Percentiles rank a stretch among this genome's conserved stretches.
Conservation (phyloP, 1,140 invertebrate genomes). For the Dendrolimus kikuchii region DNA sequence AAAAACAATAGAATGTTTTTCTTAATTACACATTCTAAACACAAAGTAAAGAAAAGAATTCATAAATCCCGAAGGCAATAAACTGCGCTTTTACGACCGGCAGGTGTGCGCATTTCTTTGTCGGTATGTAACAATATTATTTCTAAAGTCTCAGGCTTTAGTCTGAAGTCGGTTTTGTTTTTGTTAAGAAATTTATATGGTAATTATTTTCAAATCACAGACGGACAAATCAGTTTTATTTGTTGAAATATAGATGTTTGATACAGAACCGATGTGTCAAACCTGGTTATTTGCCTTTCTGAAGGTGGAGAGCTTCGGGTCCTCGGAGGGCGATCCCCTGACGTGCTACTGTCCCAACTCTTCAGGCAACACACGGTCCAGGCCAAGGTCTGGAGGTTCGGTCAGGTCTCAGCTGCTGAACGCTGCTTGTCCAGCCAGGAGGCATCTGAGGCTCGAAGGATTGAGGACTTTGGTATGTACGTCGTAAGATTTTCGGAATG, state of each 20-base stretch:
- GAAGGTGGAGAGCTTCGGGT: slow-evolving; percentile 54
- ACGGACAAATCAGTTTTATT: too few species aligned
- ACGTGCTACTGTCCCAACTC: slow-evolving; percentile 76
- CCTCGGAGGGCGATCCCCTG: slow-evolving; percentile 42
- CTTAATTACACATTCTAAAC: too few species aligned
- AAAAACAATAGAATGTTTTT: too few species aligned
- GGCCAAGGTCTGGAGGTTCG: slow-evolving; percentile 62
- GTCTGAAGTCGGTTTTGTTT: background rate
- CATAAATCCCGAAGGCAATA: too few species aligned
- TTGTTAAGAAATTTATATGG: too few species aligned
- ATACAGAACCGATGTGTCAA: too few species aligned
- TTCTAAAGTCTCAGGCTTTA: background rate
- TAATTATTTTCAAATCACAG: too few species aligned
- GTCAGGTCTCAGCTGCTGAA: slow-evolving; percentile 83
- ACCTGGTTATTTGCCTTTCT: background rate
- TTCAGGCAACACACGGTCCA: slow-evolving; percentile 46
- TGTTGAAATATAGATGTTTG: too few species aligned
- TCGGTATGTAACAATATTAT: too few species aligned
- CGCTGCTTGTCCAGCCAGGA: slow-evolving; percentile 86
- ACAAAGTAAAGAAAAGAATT: too few species aligned
- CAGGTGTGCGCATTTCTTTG: too few species aligned
- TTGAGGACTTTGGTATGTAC: slow-evolving; percentile 79
- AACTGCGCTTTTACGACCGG: too few species aligned
- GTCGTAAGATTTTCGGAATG: background rate
- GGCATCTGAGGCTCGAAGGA: slow-evolving; percentile 86